Conservation (phyloP, 2,113 vertebrate species). For the Bos taurus region DNA sequence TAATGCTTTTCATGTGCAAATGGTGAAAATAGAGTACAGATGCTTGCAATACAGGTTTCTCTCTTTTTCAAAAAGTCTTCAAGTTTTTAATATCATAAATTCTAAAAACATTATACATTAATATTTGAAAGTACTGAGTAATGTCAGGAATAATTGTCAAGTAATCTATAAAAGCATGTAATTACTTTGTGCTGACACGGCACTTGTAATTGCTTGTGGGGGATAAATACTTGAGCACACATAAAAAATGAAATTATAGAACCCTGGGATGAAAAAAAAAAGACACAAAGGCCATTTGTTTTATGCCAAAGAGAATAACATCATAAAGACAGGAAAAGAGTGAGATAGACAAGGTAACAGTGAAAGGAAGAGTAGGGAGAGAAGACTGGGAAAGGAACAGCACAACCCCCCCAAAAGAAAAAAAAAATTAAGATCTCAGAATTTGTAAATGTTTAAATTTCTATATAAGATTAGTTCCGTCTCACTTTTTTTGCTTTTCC, state of each 20-base stretch:
- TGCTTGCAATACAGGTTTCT: neutral
- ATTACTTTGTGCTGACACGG: conserved; percentile 41
- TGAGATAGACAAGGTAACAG: neutral
- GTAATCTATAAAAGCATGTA: conserved; percentile 45
- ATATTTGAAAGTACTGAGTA: conserved; percentile 48
- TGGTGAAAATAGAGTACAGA: neutral
- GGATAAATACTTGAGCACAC: neutral
- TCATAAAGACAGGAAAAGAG: neutral
- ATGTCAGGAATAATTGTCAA: conserved; percentile 60
- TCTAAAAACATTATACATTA: neutral
- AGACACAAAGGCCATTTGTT: neutral
- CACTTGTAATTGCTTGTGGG: conserved; percentile 41
- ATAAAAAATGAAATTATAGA: neutral
- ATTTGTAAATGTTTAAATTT: neutral
- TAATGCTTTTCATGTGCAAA: neutral
- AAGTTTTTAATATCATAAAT: neutral
- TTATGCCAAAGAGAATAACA: neutral
- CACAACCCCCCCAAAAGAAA: neutral
- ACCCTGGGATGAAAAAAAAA: neutral
- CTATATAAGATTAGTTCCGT: rapidly evolving
- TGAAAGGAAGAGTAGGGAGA: neutral
- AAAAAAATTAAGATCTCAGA: neutral
- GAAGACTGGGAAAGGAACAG: neutral
- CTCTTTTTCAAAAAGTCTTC: neutral
- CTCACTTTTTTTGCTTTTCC: neutral